Base-by-base conservation (phyloP, 2,888 invertebrate genomes). In the Vanessa cardui region DNA sequence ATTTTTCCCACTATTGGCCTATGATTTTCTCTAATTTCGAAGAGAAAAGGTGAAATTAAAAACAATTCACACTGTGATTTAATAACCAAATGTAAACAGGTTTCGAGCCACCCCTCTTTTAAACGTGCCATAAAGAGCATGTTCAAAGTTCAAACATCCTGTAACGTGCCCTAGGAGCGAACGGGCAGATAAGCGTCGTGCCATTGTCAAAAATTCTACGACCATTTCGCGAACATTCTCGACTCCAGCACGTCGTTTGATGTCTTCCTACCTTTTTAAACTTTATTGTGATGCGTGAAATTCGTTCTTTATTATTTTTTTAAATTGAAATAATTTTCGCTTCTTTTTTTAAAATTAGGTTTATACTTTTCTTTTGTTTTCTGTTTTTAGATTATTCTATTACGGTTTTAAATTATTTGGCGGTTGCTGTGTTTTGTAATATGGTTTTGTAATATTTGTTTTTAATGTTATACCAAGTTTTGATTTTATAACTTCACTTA, bases 151-250 rank as follows among this genome's bases (percentile, higher is more conserved):
- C 59, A 68, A 68, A 68, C 64, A 68, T 61, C 64, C 64, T 64
- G 64, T 64, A 45, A 47, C 58, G 62, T 56, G 56, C 56, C 56
- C 39, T 56, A 33, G 33, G 20, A 58, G 44, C 26, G 44, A 31
- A 54, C 20, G 33, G 62, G 49, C 52, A 62, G 70, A 68, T 70
- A 70, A 70, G 62, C 68, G 33, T 18, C 26, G 62, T 45, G 62
- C 21, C 59, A 68, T 70, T 68, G 68, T 68, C 65, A 58, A 70
- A 70, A 70, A 68, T 64, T 65, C 54, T 59, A 60, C 70, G 65
- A 45, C 45, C 49, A 56, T 68, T 70, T 68, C 46, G 65, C 62
- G 59, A 59, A 65, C 65, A 56, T 64, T 68, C 49, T 62, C 62
- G 26, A 50, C 62, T 64, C 50, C 52, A 46, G 58, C 52, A 62